These are phyloP conservation scores for Sphyrna mokarran DNA, from an alignment of 2,113 vertebrate species.

Conservation along the genomic window DNA sequence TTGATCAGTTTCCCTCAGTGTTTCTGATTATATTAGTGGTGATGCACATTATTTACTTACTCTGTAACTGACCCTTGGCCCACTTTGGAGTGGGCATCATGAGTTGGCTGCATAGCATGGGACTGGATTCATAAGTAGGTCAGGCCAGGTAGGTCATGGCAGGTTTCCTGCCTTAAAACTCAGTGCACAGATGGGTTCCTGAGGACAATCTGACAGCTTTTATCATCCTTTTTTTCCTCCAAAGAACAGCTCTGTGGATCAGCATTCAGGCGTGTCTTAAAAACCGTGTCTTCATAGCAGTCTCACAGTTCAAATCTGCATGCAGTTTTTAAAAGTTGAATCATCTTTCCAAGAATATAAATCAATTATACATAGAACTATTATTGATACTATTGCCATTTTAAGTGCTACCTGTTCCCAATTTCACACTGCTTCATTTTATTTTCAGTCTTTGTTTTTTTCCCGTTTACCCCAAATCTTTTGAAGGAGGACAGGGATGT, in stretches of 20 bases:
- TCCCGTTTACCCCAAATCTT: background rate
- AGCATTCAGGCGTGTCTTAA: background rate
- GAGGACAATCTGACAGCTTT: background rate
- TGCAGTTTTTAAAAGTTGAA: background rate
- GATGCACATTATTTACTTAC: too few relatives aligned
- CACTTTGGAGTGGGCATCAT: background rate
- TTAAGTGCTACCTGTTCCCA: background rate
- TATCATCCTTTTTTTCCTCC: background rate
- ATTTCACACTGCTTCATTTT: background rate
- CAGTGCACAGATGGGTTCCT: background rate
- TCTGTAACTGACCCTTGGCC: background rate
- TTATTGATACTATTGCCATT: background rate
- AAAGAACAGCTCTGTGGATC: background rate
- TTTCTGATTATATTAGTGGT: background rate
- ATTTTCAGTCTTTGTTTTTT: too few relatives aligned
- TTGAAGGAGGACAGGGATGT: background rate
- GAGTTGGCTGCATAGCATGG: background rate
- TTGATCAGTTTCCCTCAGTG: too few relatives aligned
- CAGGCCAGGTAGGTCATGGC: background rate
- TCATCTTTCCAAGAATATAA: background rate
- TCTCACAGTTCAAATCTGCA: background rate
- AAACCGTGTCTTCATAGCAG: background rate
- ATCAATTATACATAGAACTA: background rate
- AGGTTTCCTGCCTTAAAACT: background rate
- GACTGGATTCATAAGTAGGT: background rate